phyloP scores from a whole-genome alignment of 1,140 invertebrate genomes.

The Mycetomoellerius zeteki region DNA sequence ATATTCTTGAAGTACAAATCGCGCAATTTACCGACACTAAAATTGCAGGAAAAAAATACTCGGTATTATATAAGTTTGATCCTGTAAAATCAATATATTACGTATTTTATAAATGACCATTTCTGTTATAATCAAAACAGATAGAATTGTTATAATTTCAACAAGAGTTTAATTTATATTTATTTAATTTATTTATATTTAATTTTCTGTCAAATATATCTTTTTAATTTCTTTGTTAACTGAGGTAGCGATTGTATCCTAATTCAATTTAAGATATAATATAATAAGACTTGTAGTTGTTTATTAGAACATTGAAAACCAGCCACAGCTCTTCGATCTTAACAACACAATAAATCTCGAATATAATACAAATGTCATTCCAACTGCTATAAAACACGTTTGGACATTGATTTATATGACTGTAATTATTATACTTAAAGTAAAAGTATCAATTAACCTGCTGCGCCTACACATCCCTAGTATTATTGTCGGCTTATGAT shows the following conservation, averaged over 20 bases:
- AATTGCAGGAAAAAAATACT: neutral
- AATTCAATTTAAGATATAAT: too few species aligned
- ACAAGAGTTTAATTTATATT: neutral
- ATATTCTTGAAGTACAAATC: constrained; percentile 29
- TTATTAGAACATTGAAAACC: neutral
- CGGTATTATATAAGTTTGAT: neutral
- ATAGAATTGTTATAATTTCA: neutral
- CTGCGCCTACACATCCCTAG: constrained; percentile 42
- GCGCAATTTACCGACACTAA: constrained; percentile 1
- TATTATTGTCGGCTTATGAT: constrained; percentile 42
- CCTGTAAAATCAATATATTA: neutral
- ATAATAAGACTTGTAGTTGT: neutral
- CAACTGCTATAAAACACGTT: constrained; percentile 13
- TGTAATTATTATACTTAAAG: constrained; percentile 68
- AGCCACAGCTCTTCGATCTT: neutral
- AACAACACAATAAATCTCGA: constrained; percentile 39
- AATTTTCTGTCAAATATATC: neutral
- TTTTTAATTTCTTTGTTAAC: constrained; percentile 12
- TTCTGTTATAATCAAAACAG: neutral
- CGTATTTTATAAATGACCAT: neutral
- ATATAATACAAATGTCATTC: constrained; percentile 53
- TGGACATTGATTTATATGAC: constrained; percentile 68
- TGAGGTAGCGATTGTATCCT: neutral
- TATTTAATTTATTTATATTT: neutral
- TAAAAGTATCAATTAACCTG: constrained; percentile 69